Evolutionary conservation across 2,888 invertebrate species (phyloP), one percentile per base, ranked within the genome.

Genomic region (Polydrusus cervinus): DNA sequence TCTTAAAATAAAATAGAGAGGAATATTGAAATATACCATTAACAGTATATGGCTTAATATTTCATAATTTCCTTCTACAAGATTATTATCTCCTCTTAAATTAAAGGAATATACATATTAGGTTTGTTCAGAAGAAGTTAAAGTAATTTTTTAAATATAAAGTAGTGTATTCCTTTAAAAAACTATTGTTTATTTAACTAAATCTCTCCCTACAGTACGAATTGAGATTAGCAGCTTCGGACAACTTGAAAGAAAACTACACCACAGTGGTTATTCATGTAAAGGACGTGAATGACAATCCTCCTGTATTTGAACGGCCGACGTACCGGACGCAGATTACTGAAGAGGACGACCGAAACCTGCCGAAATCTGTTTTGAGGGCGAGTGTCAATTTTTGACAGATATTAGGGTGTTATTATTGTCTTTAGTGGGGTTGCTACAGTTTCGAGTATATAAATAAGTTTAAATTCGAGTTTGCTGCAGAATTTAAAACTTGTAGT

Each of bases 241-340:
- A 97, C 90, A 98, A 98, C 91, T 91, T 97, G 86, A 97, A 97
- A 90, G 97, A 98, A 89, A 97, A 97, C 91, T 96, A 95, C 89
- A 97, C 97, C 53, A 97, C 96, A 49, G 97, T 98, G 80, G 97
- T 97, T 85, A 97, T 98, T 85, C 96, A 97, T 88, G 96, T 98
- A 83, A 97, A 97, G 89, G 98, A 99, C 88, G 97, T 98, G 81
- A 98, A 98, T 89, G 98, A 99, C 90, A 98, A 98, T 90, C 96
- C 97, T 55, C 98, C 98, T 2, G 96, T 96, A 82, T 99, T 99
- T 89, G 96, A 97, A 88, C 90, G 97, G 80, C 97, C 97, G 67
- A 96, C 96, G 72, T 97, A 97, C 89, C 93, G 96, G 85, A 96
- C 97, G 66, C 97, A 97, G 89, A 97, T 97, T 88, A 97, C 97